Conservation (phyloP, 2,797 vertebrate genomes). For the Selene dorsalis region DNA sequence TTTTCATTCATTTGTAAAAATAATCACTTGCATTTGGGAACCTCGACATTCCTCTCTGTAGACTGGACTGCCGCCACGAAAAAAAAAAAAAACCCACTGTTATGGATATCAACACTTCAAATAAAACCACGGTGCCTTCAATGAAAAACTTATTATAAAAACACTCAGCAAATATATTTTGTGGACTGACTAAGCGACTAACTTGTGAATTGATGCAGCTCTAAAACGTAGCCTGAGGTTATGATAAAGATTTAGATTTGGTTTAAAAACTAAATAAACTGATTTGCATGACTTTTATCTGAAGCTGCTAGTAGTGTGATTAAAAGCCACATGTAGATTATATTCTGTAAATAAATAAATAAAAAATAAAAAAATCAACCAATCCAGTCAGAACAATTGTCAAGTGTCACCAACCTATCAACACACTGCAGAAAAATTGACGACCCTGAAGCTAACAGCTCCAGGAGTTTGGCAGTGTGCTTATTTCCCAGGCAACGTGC, state of each 20-base stretch:
- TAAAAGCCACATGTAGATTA: background rate
- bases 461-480: background rate
- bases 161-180: background rate
- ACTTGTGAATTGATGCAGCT: background rate
- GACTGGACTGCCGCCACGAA: too few species aligned
- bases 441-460: constrained; percentile 12
- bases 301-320: background rate
- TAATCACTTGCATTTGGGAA: too few species aligned
- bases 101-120: too few species aligned
- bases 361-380: background rate
- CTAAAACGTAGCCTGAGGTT: background rate
- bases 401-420: background rate
- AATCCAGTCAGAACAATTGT: background rate
- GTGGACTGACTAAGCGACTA: background rate
- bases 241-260: constrained; percentile 1
- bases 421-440: background rate
- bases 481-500: constrained; percentile 25
- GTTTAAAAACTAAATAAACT: too few species aligned
- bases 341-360: too few species aligned
- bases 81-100: too few species aligned
- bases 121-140: too few species aligned
- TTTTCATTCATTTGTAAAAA: too few species aligned
- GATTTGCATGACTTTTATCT: too few species aligned
- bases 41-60: too few species aligned
- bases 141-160: background rate